Conservation (phyloP, 2,888 invertebrate species). For the Noctuana brunneofusca region DNA sequence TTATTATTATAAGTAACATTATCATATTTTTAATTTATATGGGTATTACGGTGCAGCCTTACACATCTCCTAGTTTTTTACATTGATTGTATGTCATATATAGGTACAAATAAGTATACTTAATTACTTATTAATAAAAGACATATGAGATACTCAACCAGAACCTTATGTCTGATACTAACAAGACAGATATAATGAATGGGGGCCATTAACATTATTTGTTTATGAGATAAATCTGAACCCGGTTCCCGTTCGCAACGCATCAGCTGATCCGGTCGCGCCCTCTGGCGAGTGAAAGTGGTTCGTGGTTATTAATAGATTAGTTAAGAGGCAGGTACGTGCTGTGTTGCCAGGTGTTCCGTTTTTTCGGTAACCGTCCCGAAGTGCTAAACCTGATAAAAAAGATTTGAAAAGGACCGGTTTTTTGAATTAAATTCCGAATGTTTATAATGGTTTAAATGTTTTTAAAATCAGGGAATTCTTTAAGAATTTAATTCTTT, state of each 20-base stretch:
- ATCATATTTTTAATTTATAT: too few relatives aligned
- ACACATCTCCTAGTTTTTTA: too few relatives aligned
- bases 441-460: neutral
- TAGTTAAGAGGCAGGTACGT: conserved; percentile 41
- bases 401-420: neutral
- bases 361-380: neutral
- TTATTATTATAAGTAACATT: too few relatives aligned
- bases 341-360: conserved; percentile 25
- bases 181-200: conserved; percentile 10
- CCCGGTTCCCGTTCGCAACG: conserved; percentile 52
- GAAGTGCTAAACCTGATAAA: neutral
- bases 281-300: conserved; percentile 64
- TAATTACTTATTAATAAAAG: neutral
- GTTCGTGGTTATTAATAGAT: conserved; percentile 61
- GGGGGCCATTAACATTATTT: conserved; percentile 14
- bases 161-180: neutral
- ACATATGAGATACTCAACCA: neutral
- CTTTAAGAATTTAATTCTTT: too few relatives aligned
- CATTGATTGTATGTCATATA: neutral
- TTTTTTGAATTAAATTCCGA: neutral
- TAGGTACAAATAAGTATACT: neutral
- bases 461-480: neutral
- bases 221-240: conserved; percentile 36
- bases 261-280: conserved; percentile 66
- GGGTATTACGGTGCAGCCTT: too few relatives aligned